Evolutionary conservation across 2,888 invertebrate species (phyloP), one percentile per base, ranked within the genome.

Genomic region (Vesta saturnalis): DNA sequence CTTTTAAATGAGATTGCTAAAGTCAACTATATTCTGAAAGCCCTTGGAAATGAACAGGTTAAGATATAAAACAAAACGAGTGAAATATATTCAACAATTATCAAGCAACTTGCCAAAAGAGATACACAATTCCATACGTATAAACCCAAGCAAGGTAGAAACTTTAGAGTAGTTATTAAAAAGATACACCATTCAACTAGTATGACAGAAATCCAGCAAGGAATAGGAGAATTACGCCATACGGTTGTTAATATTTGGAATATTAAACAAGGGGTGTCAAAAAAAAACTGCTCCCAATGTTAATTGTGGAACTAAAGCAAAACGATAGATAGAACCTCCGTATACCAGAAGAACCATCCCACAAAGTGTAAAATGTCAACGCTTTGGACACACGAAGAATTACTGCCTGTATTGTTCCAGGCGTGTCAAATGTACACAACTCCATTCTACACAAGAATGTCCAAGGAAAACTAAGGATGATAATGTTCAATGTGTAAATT

Each of bases 1-100:
- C 56, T 56, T 8, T n/a, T 56, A 23, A n/a, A 56, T 22, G 12
- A 14, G 22, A 56, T 56, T 22, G 56, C 56, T 8, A 56, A 56
- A 23, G 15, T 22, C 18, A 14, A 15, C 10, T 56, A 23, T 23
- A 19, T 12, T 14, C 12, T 47, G 4, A 47, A 47, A 47, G 4
- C 47, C 5, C 6, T 14, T 47, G 22, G 22, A 10, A 56, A 23
- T 15, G 56, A 56, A 8, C 16, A 56, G 14, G 56, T 19, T 15
- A 56, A 23, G 22, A 14, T 56, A 22, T 8, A 16, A 23, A 30
- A 16, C 19, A 57, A 57, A 35, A 23, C 30, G 2, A 1, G 12
- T 15, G 57, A 57, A 57, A 35, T 6, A 5, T 57, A 35, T 22
- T n/a, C 15, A 10, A 22, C 21, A 8, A 39, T 57, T n/a, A 35